These are phyloP conservation scores for Sylvietta virens DNA, from an alignment of 2,113 vertebrate genomes.

Conservation along the genomic window DNA sequence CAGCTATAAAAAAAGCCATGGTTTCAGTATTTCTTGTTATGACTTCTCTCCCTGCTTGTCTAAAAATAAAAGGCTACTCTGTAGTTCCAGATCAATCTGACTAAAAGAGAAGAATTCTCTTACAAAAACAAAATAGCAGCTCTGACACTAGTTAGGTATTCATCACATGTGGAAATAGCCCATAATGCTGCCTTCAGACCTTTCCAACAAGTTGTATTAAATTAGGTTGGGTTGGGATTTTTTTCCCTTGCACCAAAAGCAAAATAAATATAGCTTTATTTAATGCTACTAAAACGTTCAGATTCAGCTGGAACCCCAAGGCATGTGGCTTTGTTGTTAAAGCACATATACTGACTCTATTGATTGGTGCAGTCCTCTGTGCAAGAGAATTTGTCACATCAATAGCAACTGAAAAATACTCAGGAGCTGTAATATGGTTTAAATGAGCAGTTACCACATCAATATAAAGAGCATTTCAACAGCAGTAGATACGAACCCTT, in stretches of 20 bases:
- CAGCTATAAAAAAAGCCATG: constrained; percentile 53
- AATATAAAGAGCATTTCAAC: constrained; percentile 63
- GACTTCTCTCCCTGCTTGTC: constrained; percentile 38
- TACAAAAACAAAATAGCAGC: constrained; percentile 48
- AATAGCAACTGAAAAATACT: constrained; percentile 69
- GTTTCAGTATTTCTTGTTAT: constrained; percentile 60
- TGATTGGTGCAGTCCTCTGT: constrained; percentile 70
- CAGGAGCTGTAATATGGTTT: constrained; percentile 58
- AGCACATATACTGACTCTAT: constrained; percentile 64
- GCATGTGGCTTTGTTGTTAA: constrained; percentile 60
- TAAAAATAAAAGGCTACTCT: constrained; percentile 58
- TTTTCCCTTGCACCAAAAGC: constrained; percentile 63
- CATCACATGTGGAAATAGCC: constrained; percentile 33
- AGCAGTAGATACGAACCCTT: constrained; percentile 24
- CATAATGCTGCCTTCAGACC: constrained; percentile 60
- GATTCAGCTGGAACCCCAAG: constrained; percentile 68
- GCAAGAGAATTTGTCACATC: constrained; percentile 71
- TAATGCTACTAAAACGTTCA: constrained; percentile 68
- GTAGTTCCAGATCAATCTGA: constrained; percentile 55
- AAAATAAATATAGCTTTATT: constrained; percentile 76
- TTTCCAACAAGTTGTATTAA: constrained; percentile 65
- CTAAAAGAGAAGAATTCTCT: constrained; percentile 41
- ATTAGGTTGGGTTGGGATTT: constrained; percentile 37
- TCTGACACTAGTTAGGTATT: constrained; percentile 60
- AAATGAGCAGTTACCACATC: constrained; percentile 61